phyloP scores from a whole-genome alignment of 2,797 vertebrate genomes.

The Chaunax sp. region DNA sequence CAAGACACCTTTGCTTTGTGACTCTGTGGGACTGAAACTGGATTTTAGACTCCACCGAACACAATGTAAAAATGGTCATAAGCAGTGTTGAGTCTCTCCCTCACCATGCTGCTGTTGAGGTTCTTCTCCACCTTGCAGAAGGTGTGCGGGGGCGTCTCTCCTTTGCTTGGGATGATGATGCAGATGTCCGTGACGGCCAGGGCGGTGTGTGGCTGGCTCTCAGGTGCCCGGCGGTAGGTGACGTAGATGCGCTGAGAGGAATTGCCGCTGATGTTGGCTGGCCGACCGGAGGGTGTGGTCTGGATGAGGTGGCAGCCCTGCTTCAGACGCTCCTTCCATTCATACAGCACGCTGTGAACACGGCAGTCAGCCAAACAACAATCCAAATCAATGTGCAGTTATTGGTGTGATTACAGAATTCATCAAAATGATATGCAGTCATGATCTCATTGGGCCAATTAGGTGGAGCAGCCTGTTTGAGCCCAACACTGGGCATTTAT shows the following conservation, averaged over 20 bases:
- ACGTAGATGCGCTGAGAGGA: slow-evolving; percentile 92
- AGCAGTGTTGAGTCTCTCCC: too few relatives aligned
- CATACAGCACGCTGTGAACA: slow-evolving; percentile 89
- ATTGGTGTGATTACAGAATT: slow-evolving; percentile 13
- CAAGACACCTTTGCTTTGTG: background rate
- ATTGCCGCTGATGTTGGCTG: slow-evolving; percentile 91
- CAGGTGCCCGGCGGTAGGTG: slow-evolving; percentile 90
- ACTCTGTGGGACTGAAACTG: background rate
- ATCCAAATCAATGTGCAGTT: background rate
- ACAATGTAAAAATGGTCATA: too few relatives aligned
- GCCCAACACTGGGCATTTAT: slow-evolving; percentile 12
- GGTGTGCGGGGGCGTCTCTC: slow-evolving; percentile 92
- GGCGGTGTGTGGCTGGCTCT: slow-evolving; percentile 88
- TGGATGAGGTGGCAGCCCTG: slow-evolving; percentile 94
- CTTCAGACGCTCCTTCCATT: slow-evolving; percentile 95
- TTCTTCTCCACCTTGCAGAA: slow-evolving; percentile 97
- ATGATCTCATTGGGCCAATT: slow-evolving; percentile 24
- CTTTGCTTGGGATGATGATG: slow-evolving; percentile 94
- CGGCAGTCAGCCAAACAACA: slow-evolving; percentile 16
- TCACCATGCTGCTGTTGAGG: slow-evolving; percentile 95
- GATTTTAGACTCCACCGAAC: too few relatives aligned
- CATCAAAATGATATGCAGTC: slow-evolving; percentile 17
- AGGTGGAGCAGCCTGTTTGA: slow-evolving; percentile 25
- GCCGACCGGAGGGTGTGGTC: slow-evolving; percentile 88
- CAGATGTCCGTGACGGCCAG: slow-evolving; percentile 95